A percentile compares a stretch with the other conserved stretches of the same genome.
phyloP scores from a whole-genome alignment of 2,888 invertebrate species.

The Notodonta ziczac region DNA sequence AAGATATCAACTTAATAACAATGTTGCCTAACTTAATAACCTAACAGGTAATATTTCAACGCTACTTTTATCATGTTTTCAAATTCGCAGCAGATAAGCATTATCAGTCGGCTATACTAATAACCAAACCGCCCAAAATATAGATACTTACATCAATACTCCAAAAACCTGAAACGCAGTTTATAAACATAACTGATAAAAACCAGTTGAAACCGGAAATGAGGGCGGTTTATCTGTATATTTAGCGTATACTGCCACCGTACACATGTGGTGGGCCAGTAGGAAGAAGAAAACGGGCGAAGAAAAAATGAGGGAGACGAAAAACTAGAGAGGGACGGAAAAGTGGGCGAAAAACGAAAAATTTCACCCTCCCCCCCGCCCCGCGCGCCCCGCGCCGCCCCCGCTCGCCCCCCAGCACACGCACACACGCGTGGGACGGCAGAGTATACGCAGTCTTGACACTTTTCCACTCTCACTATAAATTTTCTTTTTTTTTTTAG shows the following conservation, averaged over 20 bases:
- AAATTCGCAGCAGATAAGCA: constrained; percentile 2
- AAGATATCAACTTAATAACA: no score
- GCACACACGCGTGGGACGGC: constrained; percentile 69
- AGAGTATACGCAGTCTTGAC: constrained; percentile 53
- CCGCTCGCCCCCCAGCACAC: constrained; percentile 60
- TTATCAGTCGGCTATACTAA: constrained; percentile 9
- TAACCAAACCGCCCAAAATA: constrained; percentile 14
- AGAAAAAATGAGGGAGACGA: constrained; percentile 85
- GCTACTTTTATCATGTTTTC: not conserved
- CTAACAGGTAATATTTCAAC: no score
- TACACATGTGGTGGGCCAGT: constrained; percentile 85
- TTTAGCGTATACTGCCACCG: constrained; percentile 56
- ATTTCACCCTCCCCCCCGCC: constrained; percentile 71
- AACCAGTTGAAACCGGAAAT: constrained; percentile 67
- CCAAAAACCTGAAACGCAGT: not conserved
- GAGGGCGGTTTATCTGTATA: constrained; percentile 44
- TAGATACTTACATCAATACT: not conserved
- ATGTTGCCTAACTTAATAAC: no score
- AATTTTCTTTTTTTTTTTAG: constrained; percentile 29
- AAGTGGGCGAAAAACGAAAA: constrained; percentile 85
- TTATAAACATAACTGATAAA: not conserved
- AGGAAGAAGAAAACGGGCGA: constrained; percentile 83
- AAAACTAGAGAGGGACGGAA: constrained; percentile 85
- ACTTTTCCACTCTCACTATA: constrained; percentile 55
- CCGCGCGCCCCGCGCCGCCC: constrained; percentile 51